These are phyloP conservation scores for Parnassius apollo DNA, from an alignment of 2,888 invertebrate species.

Conservation along the genomic window DNA sequence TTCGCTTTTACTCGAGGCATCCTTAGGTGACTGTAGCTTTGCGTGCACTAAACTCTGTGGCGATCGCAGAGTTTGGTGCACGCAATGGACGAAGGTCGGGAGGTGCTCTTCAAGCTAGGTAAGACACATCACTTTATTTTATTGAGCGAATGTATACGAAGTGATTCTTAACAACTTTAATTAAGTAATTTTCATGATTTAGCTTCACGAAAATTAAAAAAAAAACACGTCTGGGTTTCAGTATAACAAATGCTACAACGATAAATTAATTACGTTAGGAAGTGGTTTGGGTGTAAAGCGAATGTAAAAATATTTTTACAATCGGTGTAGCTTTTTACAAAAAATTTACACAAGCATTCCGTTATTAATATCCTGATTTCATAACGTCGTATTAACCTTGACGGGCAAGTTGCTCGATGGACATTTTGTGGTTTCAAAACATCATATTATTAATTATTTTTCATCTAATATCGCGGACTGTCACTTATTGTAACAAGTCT, in stretches of 20 bases:
- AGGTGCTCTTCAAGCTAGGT: too few relatives aligned
- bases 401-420: constrained; percentile 23
- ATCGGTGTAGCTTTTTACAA: constrained; percentile 6
- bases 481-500: constrained; percentile 37
- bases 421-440: constrained; percentile 13
- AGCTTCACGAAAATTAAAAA: too few relatives aligned
- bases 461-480: constrained; percentile 64
- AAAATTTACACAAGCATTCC: constrained; percentile 4
- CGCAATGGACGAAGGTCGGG: too few relatives aligned
- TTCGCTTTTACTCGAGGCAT: too few relatives aligned
- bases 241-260: background rate
- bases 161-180: too few relatives aligned
- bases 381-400: constrained; percentile 40
- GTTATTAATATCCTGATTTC: constrained; percentile 24
- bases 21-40: too few relatives aligned
- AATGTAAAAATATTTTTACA: constrained; percentile 8
- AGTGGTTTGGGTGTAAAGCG: constrained; percentile 17
- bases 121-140: too few relatives aligned
- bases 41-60: too few relatives aligned
- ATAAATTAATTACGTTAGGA: constrained; percentile 5
- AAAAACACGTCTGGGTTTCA: background rate
- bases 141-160: too few relatives aligned
- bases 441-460: constrained; percentile 61
- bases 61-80: too few relatives aligned
- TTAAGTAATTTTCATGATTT: too few relatives aligned